Evolutionary conservation across 2,797 vertebrate species (phyloP).

Genomic region (Lates japonicus): DNA sequence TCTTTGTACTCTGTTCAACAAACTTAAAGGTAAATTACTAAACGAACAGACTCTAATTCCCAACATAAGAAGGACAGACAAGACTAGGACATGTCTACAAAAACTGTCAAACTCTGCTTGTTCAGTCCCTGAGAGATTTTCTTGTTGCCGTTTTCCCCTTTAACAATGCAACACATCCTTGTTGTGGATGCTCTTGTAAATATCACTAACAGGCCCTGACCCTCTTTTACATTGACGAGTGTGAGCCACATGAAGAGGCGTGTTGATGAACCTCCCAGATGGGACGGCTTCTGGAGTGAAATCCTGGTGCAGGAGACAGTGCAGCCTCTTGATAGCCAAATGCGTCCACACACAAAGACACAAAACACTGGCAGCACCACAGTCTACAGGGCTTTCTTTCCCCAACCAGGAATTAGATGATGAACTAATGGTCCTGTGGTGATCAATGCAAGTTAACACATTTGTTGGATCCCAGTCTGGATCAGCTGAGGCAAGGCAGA

Average conservation of each 20-base stretch:
- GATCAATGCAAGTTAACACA: neutral
- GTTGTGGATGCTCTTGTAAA: neutral
- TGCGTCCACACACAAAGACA: slow-evolving; percentile 54
- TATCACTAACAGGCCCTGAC: neutral
- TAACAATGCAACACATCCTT: neutral
- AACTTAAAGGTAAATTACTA: neutral
- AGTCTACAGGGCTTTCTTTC: neutral
- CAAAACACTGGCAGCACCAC: neutral
- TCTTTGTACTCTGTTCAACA: too few relatives aligned
- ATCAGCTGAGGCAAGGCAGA: neutral
- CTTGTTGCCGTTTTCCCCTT: neutral
- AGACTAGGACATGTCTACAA: neutral
- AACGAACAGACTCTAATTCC: neutral
- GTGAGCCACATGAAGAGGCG: slow-evolving; percentile 78
- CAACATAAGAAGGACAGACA: neutral
- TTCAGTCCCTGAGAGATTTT: neutral
- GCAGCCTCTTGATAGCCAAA: slow-evolving; percentile 76
- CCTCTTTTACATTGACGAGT: slow-evolving; percentile 77
- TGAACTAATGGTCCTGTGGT: neutral
- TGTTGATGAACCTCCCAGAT: slow-evolving; percentile 71
- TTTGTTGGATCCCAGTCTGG: too few relatives aligned
- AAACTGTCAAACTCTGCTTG: neutral
- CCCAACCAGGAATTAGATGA: neutral
- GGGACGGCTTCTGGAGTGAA: slow-evolving; percentile 59
- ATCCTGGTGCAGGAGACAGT: slow-evolving; percentile 47